Evolutionary conservation across 2,888 invertebrate genomes (phyloP).

Genomic region (Cryptops parisi): DNA sequence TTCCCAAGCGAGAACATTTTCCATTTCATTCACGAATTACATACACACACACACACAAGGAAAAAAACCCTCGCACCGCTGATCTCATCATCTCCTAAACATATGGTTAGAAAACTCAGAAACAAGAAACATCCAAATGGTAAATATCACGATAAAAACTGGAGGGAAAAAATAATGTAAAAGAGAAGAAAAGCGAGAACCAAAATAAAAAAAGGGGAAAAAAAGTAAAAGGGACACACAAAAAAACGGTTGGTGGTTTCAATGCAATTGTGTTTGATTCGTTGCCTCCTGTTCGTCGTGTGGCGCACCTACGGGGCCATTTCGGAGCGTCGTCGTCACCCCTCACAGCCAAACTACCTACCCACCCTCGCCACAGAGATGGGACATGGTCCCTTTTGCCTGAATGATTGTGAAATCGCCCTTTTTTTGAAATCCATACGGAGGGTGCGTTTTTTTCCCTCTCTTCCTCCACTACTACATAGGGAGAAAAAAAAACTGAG

Average conservation of each 20-base stretch:
- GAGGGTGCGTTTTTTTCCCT: slow-evolving; percentile 9
- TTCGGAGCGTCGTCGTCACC: too few relatives aligned
- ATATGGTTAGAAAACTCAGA: too few relatives aligned
- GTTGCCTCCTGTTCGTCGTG: not conserved
- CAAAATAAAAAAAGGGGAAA: not conserved
- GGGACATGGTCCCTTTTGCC: slow-evolving; percentile 9
- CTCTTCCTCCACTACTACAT: not conserved
- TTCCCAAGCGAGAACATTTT: too few relatives aligned
- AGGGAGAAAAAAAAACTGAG: not conserved
- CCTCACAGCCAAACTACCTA: not conserved
- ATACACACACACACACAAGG: too few relatives aligned
- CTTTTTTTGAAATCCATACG: slow-evolving; percentile 11
- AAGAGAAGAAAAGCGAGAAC: not conserved
- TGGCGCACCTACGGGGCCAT: not conserved
- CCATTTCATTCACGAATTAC: too few relatives aligned
- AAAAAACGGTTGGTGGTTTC: not conserved
- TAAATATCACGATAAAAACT: too few relatives aligned
- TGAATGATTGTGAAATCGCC: slow-evolving; percentile 9
- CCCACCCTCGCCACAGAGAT: not conserved
- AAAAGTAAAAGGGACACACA: not conserved
- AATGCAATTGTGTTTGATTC: not conserved
- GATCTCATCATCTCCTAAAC: too few relatives aligned
- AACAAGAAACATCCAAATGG: too few relatives aligned
- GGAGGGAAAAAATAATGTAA: not conserved
- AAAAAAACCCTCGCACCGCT: too few relatives aligned